Evolutionary conservation across 2,797 vertebrate genomes (phyloP), one percentile per base, ranked within the genome.

Genomic region (Cygnus olor): DNA sequence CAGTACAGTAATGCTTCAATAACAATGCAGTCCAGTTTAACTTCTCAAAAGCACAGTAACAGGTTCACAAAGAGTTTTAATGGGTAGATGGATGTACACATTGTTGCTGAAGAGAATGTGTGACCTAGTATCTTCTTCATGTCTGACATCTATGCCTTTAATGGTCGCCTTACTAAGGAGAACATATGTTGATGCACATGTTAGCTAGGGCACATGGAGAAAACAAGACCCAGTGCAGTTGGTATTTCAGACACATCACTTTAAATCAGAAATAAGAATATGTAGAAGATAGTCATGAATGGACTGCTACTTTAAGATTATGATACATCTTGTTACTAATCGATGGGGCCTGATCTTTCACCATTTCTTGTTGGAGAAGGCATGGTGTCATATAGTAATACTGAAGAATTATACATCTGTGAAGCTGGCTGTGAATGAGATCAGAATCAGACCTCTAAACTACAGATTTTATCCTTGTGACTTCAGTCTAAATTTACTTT

Each of bases 401-500:
- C 5, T 18, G 24, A 63, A 85, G 57, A 73, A 49, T 36, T 40
- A 16, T 32, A 6, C 14, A 4, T 57, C 49, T 74, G 22, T 66
- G 54, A 71, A 94, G 7, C 3, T 85, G 27, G 10, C 22, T 49
- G 53, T 69, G 24, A 58, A 66, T 22, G 47, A 86, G 57, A 61
- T n/a, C n/a, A 71, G 49, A 91, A 91, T 63, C 21, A 51, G 34
- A 51, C 38, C 28, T 71, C 47, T 65, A 32, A 85, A 85, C 53
- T 74, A 27, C 30, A 73, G 17, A 12, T 6, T 83, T 89, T 69
- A 49, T 83, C 27, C 82, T 80, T 63, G 10, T 68, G 68, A 74
- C 49, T 83, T 94, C 25, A 40, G 19, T 40, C 49, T 85, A 65
- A 90, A 82, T 34, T 88, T 80, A 87, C 88, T 94, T 95, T 90